These are phyloP conservation scores for Scytalopus superciliaris DNA, from an alignment of 2,113 vertebrate genomes.

Conservation along the genomic window DNA sequence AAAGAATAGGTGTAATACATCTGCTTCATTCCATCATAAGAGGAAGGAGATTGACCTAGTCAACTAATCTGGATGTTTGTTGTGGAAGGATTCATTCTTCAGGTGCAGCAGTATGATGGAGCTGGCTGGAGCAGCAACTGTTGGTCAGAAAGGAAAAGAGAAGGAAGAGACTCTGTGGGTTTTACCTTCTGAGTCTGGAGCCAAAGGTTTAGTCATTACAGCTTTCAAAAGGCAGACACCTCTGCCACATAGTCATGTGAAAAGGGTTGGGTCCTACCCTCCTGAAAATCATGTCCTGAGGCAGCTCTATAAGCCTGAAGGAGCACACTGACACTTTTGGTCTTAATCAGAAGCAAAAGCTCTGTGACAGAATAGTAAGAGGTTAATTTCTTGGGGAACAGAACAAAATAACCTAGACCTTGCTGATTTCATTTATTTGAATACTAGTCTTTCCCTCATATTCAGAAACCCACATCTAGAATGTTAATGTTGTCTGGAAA, in stretches of 20 bases:
- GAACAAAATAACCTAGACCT: neutral
- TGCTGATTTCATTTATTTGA: neutral
- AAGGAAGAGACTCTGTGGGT: neutral
- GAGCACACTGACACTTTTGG: neutral
- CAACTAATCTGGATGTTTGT: no score
- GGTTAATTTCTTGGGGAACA: neutral
- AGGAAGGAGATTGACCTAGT: neutral
- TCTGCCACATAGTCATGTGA: fast-evolving
- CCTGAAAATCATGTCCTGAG: neutral
- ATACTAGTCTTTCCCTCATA: neutral
- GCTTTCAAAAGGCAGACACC: neutral
- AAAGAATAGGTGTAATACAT: neutral
- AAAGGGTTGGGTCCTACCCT: neutral
- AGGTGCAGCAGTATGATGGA: neutral
- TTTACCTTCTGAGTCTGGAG: neutral
- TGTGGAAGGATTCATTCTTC: neutral
- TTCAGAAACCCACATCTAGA: neutral
- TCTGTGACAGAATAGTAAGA: neutral
- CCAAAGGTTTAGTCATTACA: neutral
- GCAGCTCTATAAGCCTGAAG: neutral
- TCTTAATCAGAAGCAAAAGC: neutral
- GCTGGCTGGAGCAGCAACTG: neutral
- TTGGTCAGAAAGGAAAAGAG: neutral
- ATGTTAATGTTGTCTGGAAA: neutral
- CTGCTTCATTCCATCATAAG: fast-evolving